Conservation (phyloP, 2,888 invertebrate genomes). For the Sisyra nigra region DNA sequence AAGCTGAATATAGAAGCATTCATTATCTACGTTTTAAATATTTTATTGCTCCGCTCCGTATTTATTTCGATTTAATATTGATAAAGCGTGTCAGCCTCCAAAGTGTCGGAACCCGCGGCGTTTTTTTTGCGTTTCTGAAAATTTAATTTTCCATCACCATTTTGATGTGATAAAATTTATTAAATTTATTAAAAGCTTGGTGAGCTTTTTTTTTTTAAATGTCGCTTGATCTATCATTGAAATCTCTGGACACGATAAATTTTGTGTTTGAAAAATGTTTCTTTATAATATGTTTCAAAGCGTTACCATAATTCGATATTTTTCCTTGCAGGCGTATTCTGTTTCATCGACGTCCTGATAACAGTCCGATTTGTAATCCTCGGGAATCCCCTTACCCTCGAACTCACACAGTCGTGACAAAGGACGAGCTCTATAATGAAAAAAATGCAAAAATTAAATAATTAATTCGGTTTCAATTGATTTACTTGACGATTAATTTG, state of each 20-base stretch:
- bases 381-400: slow-evolving; percentile 49
- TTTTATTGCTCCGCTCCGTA: slow-evolving; percentile 5
- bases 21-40: background rate
- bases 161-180: background rate
- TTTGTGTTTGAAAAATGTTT: no score
- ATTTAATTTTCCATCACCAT: slow-evolving; percentile 15
- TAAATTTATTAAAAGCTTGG: background rate
- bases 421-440: slow-evolving; percentile 35
- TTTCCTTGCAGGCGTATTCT: slow-evolving; percentile 65
- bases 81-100: background rate
- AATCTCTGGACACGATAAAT: no score
- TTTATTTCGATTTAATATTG: slow-evolving; percentile 1
- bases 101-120: background rate
- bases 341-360: slow-evolving; percentile 67
- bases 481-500: slow-evolving; percentile 50
- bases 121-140: slow-evolving; percentile 31
- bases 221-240: no score
- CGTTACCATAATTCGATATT: slow-evolving; percentile 59
- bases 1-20: background rate
- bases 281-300: background rate
- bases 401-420: slow-evolving; percentile 57
- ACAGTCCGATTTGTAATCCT: slow-evolving; percentile 61
- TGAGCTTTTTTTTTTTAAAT: no score
- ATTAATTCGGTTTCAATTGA: background rate
- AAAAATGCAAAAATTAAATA: no score